A percentile compares a stretch with the other conserved stretches of the same genome.
Evolutionary conservation across 2,113 vertebrate genomes (phyloP).

Genomic region (Acrocephalus kingi): DNA sequence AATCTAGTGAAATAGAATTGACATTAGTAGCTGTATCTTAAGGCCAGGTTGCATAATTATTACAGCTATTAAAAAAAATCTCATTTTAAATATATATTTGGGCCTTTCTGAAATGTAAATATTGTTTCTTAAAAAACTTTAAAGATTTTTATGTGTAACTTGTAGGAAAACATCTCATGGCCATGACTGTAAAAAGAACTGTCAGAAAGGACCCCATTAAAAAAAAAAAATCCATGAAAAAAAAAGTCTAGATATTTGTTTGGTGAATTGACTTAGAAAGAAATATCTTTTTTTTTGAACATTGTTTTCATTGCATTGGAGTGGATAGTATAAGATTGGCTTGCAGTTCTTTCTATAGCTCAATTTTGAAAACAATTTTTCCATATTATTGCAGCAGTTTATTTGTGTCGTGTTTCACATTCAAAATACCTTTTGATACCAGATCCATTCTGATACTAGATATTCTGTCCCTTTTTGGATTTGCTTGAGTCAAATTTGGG

Average conservation of each 20-base stretch:
- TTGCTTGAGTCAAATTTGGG: not conserved
- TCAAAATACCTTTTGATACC: not conserved
- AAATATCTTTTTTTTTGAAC: not conserved
- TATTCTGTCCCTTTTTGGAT: not conserved
- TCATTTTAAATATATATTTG: not conserved
- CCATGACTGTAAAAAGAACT: not conserved
- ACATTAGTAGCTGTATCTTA: not conserved
- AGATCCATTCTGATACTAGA: not conserved
- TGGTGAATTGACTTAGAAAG: not conserved
- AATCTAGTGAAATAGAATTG: not conserved
- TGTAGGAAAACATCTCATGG: not conserved
- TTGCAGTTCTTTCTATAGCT: not conserved
- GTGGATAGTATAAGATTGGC: not conserved
- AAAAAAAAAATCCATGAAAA: not conserved
- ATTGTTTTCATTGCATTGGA: not conserved
- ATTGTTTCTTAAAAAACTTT: not conserved
- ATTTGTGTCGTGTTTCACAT: not conserved
- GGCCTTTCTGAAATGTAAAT: not conserved
- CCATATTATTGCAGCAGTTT: not conserved
- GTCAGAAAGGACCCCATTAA: not conserved
- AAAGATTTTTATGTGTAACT: not conserved
- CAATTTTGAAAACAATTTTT: not conserved
- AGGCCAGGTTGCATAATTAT: not conserved
- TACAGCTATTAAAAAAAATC: not conserved
- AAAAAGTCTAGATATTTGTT: not conserved